phyloP scores from a whole-genome alignment of 2,888 invertebrate genomes.

The Brachycybe producta region DNA sequence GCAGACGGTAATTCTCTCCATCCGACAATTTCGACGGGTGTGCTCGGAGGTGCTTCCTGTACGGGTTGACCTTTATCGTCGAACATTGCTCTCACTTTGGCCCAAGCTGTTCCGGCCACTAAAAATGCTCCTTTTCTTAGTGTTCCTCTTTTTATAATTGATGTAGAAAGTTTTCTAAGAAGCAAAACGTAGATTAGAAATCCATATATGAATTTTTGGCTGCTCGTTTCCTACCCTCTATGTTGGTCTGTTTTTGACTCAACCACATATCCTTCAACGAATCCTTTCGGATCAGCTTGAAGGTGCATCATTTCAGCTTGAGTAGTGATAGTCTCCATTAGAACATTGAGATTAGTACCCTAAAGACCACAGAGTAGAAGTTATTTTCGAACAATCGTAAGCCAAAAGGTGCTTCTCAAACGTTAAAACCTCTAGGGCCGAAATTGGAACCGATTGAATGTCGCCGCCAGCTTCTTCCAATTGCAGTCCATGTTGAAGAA shows the following conservation, averaged over 20 bases:
- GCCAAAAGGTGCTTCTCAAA: background rate
- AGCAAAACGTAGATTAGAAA: too few species aligned
- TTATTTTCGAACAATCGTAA: background rate
- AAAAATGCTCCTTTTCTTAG: conserved; percentile 60
- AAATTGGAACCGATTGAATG: conserved; percentile 76
- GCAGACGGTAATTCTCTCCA: conserved; percentile 82
- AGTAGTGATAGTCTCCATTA: conserved; percentile 65
- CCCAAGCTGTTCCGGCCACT: conserved; percentile 73
- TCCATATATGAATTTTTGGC: conserved; percentile 1
- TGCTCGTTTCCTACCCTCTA: conserved; percentile 43
- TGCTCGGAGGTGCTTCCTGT: conserved; percentile 57
- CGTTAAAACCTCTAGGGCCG: conserved; percentile 56
- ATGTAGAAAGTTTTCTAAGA: conserved; percentile 66
- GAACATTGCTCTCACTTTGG: conserved; percentile 63
- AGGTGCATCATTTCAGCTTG: conserved; percentile 69
- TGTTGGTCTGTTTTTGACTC: conserved; percentile 62
- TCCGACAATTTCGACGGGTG: conserved; percentile 73
- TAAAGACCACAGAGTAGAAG: conserved; percentile 21
- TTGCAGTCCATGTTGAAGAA: conserved; percentile 63
- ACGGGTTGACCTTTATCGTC: conserved; percentile 58
- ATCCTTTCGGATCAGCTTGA: conserved; percentile 65
- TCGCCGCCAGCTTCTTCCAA: conserved; percentile 86
- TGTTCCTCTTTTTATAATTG: conserved; percentile 72
- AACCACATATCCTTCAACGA: conserved; percentile 77
- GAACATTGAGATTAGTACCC: conserved; percentile 56